Conservation (phyloP, 2,888 invertebrate genomes). For the Drosophila subsilvestris region DNA sequence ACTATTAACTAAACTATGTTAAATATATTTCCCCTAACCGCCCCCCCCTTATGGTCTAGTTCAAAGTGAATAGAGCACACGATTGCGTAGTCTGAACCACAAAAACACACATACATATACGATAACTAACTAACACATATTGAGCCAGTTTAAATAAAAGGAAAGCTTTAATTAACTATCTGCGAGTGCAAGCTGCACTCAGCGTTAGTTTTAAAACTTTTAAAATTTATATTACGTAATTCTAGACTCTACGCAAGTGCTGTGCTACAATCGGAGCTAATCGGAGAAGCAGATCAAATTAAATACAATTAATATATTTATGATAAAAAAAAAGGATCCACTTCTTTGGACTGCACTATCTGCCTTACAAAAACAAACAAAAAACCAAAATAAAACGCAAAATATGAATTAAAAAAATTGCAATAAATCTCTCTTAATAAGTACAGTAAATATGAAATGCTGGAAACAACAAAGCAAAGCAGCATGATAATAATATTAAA, state of each 20-base stretch:
- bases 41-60: constrained; percentile 40
- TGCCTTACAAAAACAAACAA: constrained; percentile 60
- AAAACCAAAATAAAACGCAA: constrained; percentile 15
- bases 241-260: constrained; percentile 27
- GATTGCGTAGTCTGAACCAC: constrained; percentile 69
- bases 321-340: constrained; percentile 45
- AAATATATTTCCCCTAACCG: constrained; percentile 57
- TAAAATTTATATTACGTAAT: constrained; percentile 48
- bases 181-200: constrained; percentile 58
- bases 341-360: constrained; percentile 71
- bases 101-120: constrained; percentile 29
- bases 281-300: constrained; percentile 19
- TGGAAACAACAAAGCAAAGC: constrained; percentile 22
- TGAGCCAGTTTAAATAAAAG: constrained; percentile 57
- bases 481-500: constrained; percentile 54
- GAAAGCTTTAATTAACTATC: constrained; percentile 75
- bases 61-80: constrained; percentile 47
- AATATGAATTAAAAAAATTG: constrained; percentile 28
- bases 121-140: constrained; percentile 71
- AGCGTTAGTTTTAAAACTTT: constrained; percentile 57
- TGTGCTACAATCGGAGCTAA: constrained; percentile 20
- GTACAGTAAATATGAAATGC: constrained; percentile 31
- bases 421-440: constrained; percentile 36
- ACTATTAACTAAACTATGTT: constrained; percentile 57
- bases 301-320: constrained; percentile 23